Base-by-base conservation (phyloP, 2,888 invertebrate species). In the Drosophila putrida region DNA sequence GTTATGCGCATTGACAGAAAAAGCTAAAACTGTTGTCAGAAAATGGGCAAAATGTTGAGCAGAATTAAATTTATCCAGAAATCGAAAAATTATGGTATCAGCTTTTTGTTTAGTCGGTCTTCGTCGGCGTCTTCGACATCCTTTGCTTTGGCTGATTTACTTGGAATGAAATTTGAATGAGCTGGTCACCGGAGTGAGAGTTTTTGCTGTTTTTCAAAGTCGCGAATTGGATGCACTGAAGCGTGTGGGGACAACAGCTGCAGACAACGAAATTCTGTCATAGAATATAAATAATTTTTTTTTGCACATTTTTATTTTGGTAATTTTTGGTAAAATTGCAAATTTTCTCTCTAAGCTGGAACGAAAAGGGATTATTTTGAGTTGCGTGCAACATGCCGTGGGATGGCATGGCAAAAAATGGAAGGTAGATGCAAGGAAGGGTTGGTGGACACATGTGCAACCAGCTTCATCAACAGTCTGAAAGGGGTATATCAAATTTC, bases 401-500 rank as follows among this genome's bases (percentile, higher is more conserved):
- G 31, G 50, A 47, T 20, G 58, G 28, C 35, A 31, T 47, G 35
- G 33, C 35, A 10, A 28, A 36, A 27, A 9, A 47, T 20, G 28
- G 33, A 59, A 55, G 54, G 47, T 44, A 44, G 33, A 39, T 54
- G 67, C 47, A 31, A n/a, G 38, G 35, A 76, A 72, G 75, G 75
- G 75, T 75, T 75, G 76, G 35, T 49, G 51, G 59, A 62, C 58
- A 62, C 71, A 75, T 75, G 76, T 71, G 76, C 47, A 62, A 62
- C 20, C 53, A 61, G 60, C 46, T 10, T n/a, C 46, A 31, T 38
- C 27, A 27, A 3, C 47, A 43, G 35, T 28, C n/a, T 33, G 43
- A 41, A 58, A 50, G 66, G 80, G 80, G 68, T 62, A 77, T 86
- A 83, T 82, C 77, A 74, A 82, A 83, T 82, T 86, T 83, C 82